A percentile compares a stretch with the other conserved stretches of the same genome.
Evolutionary conservation across 2,888 invertebrate species (phyloP).

Genomic region (Andricus curvator): DNA sequence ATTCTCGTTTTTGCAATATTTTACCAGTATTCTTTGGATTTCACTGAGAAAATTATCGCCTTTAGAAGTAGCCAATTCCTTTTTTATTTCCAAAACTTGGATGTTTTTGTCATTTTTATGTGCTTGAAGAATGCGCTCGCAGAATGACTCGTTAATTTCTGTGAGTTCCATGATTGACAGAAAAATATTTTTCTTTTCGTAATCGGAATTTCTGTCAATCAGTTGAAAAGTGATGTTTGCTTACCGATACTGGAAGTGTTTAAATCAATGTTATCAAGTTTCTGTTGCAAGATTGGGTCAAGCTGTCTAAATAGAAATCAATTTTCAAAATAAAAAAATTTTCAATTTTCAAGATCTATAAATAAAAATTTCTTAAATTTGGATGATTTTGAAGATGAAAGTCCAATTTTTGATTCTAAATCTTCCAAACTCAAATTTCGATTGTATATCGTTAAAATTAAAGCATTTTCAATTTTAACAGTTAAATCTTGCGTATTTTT

Average conservation of each 20-base stretch:
- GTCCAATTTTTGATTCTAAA: no score
- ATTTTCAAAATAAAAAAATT: no score
- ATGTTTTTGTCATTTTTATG: background rate
- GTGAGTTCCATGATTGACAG: background rate
- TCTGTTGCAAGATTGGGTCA: no score
- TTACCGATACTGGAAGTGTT: background rate
- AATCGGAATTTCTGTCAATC: background rate
- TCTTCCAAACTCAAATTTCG: no score
- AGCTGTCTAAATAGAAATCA: no score
- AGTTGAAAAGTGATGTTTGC: background rate
- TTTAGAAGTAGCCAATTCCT: background rate
- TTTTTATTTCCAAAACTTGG: constrained; percentile 1
- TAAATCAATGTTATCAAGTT: background rate
- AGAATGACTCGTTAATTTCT: background rate
- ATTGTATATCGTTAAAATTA: no score
- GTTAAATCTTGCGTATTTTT: no score
- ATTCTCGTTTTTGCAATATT: background rate
- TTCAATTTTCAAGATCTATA: no score
- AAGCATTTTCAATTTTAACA: no score
- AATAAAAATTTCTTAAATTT: no score
- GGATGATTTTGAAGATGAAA: no score
- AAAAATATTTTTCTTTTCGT: background rate
- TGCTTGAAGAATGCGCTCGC: constrained; percentile 6
- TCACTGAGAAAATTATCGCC: constrained; percentile 24
- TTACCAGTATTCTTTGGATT: background rate